Evolutionary conservation across 2,113 vertebrate species (phyloP), one percentile per base, ranked within the genome.

Genomic region (Sprattus sprattus): DNA sequence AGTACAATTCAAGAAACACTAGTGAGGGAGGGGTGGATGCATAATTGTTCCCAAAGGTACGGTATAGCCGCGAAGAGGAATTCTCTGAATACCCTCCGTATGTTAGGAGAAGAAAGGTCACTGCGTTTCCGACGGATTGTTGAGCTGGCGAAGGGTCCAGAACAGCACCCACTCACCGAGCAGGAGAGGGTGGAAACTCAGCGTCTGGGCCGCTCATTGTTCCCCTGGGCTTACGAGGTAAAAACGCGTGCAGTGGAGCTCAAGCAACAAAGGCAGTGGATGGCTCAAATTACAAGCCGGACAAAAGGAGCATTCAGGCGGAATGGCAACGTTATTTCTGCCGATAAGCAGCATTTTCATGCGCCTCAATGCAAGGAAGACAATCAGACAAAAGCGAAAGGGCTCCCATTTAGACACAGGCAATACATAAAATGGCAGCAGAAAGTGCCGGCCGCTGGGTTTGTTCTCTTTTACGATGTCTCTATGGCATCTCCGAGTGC

Each of bases 81-180:
- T 87, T 78, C 28, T 78, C 11, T 5, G 32, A 78, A 78, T 78
- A 44, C 3, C 81, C 82, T 67, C 39, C 82, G 81, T 85, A 75
- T 25, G 11, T 83, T 75, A 52, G 60, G 84, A 83, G 64, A 82
- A 71, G 71, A 87, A 88, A 90, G 87, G 89, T 89, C 88, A 89
- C 32, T 75, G 64, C 67, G 18, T 78, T 85, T 88, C 67, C 82
- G 47, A 50, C 49, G 50, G 71, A 64, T 45, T 82, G 71, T 82
- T 54, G 47, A n/a, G 50, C 71, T 11, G 20, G 6, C 9, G 32
- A 32, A 32, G 8, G 71, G 45, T 81, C 28, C 45, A 47, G 15
- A 16, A 11, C 10, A 78, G 7, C 2, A 10, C 13, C 67, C 67
- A 10, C 10, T 64, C n/a, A 64, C n/a, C 20, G 54, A 20, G 54